Conservation (phyloP, 2,113 vertebrate genomes). For the Beaufortia kweichowensis region DNA sequence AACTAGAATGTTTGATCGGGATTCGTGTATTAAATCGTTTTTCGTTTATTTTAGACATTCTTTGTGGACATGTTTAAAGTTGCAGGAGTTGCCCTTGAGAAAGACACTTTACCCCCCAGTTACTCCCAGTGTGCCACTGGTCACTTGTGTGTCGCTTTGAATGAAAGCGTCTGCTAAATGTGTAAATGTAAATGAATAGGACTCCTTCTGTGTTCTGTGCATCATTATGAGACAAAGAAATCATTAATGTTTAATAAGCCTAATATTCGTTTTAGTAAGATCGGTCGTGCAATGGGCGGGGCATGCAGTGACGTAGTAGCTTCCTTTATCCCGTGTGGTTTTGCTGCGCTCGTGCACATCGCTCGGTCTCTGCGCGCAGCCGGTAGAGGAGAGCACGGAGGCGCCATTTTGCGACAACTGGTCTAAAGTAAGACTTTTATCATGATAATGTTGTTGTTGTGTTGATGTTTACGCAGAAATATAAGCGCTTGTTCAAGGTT, state of each 20-base stretch:
- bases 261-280: neutral
- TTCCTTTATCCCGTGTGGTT: conserved; percentile 34
- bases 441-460: neutral
- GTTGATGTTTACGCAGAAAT: neutral
- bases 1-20: neutral
- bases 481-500: fast-evolving
- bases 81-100: no score
- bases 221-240: neutral
- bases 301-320: neutral
- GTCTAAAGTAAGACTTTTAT: conserved; percentile 42
- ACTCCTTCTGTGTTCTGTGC: neutral
- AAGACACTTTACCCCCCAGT: no score
- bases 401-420: conserved; percentile 53
- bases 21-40: neutral
- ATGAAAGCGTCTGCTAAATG: no score
- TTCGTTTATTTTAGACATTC: neutral
- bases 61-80: no score
- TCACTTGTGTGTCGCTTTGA: no score
- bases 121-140: no score
- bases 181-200: no score
- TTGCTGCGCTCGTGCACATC: conserved; percentile 9
- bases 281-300: neutral
- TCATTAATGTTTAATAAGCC: neutral
- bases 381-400: conserved; percentile 48
- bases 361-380: conserved; percentile 47